These are phyloP conservation scores for Sanderia malayensis DNA, from an alignment of 30 jellyfish, hydroid and myxozoan genomes.

Conservation along the genomic window DNA sequence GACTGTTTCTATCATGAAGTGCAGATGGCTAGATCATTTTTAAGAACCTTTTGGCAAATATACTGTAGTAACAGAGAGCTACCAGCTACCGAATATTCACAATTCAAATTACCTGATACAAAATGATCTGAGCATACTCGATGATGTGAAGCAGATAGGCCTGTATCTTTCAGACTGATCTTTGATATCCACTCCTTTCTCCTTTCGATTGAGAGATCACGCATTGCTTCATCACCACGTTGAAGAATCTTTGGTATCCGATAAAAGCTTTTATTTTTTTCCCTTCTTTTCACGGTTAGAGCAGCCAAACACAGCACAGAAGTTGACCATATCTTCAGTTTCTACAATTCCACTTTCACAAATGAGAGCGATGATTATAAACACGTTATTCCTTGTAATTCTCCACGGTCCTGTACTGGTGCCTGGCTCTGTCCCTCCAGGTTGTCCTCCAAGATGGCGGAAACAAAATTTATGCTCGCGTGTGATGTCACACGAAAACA, in stretches of 20 bases:
- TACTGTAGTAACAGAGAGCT: background rate
- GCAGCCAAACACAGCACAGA: too few species aligned
- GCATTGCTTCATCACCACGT: background rate
- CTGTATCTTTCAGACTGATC: background rate
- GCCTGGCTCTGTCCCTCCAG: too few species aligned
- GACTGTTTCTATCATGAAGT: background rate
- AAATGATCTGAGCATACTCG: conserved; percentile 10
- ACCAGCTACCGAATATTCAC: background rate
- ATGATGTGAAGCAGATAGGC: background rate
- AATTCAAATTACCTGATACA: conserved; percentile 5
- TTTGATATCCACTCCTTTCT: conserved; percentile 3
- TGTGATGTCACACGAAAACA: too few species aligned
- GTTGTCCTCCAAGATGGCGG: too few species aligned
- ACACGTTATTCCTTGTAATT: too few species aligned
- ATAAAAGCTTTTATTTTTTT: background rate
- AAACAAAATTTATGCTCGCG: too few species aligned
- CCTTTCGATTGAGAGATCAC: conserved; percentile 17
- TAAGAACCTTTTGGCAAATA: background rate
- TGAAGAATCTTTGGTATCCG: background rate
- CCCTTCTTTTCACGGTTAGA: too few species aligned
- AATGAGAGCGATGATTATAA: too few species aligned
- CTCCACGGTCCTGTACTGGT: too few species aligned
- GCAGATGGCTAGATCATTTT: conserved; percentile 10
- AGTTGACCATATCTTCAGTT: too few species aligned
- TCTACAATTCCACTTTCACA: too few species aligned